Percentiles rank a stretch among this genome's conserved stretches.
Conservation (phyloP, 2,888 invertebrate species). For the Lochmaea capreae region DNA sequence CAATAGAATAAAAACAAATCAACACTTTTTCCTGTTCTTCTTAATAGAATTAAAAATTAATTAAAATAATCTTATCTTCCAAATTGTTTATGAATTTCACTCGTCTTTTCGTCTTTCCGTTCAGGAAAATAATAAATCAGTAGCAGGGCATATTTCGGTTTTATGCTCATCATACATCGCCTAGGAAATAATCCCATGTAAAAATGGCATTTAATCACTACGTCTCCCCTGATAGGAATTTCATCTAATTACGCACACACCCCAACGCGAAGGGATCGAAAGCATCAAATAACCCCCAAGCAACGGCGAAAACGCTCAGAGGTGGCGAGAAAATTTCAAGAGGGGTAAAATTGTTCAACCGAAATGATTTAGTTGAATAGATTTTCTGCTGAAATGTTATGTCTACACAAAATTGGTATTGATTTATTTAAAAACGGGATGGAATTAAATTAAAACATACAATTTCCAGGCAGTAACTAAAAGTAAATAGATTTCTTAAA, state of each 20-base stretch:
- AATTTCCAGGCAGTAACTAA: too few species aligned
- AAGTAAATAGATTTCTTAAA: too few species aligned
- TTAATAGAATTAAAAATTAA: too few species aligned
- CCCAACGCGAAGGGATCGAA: conserved; percentile 30
- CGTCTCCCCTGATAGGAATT: conserved; percentile 58
- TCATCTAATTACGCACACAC: conserved; percentile 59
- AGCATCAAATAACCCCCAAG: conserved; percentile 33
- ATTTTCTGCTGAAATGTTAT: conserved; percentile 4
- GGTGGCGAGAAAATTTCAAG: conserved; percentile 23
- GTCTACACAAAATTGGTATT: background rate
- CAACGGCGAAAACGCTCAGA: conserved; percentile 24
- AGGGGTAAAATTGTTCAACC: conserved; percentile 9
- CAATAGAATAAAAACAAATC: too few species aligned
- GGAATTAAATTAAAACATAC: too few species aligned
- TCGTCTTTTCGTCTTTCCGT: background rate
- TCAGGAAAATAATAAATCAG: conserved; percentile 31
- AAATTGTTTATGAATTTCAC: background rate
- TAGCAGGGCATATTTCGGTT: conserved; percentile 31
- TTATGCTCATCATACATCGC: conserved; percentile 40
- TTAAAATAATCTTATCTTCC: background rate
- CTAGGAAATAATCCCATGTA: conserved; percentile 47
- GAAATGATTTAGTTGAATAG: conserved; percentile 10
- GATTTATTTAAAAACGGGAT: background rate
- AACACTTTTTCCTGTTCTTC: too few species aligned
- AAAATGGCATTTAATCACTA: conserved; percentile 56